A percentile compares a stretch with the other conserved stretches of the same genome.
These are phyloP conservation scores for Astropecten irregularis DNA, from an alignment of 53 echinoderm and acorn worm genomes.

Conservation along the genomic window DNA sequence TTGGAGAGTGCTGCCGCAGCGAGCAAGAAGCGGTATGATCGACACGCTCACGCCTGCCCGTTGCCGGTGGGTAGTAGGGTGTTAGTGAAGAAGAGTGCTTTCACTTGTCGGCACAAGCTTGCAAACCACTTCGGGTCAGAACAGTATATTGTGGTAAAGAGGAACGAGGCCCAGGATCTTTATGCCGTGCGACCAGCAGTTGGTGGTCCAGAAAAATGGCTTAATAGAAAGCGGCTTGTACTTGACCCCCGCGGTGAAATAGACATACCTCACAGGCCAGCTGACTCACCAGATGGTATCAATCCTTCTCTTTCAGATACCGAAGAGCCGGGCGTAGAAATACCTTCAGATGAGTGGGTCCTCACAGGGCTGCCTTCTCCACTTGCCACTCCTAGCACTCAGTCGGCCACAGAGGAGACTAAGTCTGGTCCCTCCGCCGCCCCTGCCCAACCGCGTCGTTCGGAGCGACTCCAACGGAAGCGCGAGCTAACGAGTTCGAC, in stretches of 20 bases:
- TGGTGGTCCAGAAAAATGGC: conserved; percentile 22
- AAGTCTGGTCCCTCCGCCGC: too few relatives aligned
- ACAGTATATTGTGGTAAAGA: conserved; percentile 44
- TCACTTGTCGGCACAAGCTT: conserved; percentile 57
- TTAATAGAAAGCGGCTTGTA: not conserved
- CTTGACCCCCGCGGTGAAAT: not conserved
- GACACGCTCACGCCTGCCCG: not conserved
- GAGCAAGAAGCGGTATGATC: not conserved
- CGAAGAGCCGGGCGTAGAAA: too few relatives aligned
- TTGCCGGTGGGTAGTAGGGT: conserved; percentile 32
- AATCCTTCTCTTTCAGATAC: too few relatives aligned
- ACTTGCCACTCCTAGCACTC: too few relatives aligned
- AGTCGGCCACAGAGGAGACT: too few relatives aligned
- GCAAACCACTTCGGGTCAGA: conserved; percentile 37
- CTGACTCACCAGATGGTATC: too few relatives aligned
- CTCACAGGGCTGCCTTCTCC: too few relatives aligned
- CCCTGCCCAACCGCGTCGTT: too few relatives aligned
- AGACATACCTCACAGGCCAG: too few relatives aligned
- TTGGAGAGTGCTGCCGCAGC: not conserved
- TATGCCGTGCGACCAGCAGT: conserved; percentile 39
- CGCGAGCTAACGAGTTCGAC: too few relatives aligned
- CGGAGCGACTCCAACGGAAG: too few relatives aligned
- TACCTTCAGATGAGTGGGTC: too few relatives aligned
- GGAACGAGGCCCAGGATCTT: not conserved
- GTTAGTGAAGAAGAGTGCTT: conserved; percentile 23